These are phyloP conservation scores for Matsumyia berberina DNA, from an alignment of 2,888 invertebrate genomes.

Conservation along the genomic window DNA sequence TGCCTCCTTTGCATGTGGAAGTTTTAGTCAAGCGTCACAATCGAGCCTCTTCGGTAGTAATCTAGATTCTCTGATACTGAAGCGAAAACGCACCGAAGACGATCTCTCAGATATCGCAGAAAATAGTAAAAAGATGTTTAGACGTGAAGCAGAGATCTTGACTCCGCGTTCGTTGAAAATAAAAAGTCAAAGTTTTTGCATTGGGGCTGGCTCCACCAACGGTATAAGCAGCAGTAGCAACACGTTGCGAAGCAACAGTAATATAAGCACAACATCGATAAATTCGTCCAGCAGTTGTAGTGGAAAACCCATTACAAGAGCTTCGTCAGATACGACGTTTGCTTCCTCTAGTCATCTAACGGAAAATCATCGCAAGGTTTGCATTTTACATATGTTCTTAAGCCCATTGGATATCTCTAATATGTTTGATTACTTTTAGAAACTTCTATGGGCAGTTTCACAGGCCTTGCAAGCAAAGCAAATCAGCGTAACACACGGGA, in stretches of 20 bases:
- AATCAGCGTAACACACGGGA: slow-evolving; percentile 87
- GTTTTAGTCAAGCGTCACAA: slow-evolving; percentile 71
- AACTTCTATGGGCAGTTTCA: slow-evolving; percentile 92
- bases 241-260: slow-evolving; percentile 77
- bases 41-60: slow-evolving; percentile 77
- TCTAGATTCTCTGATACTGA: slow-evolving; percentile 77
- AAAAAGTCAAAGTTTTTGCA: slow-evolving; percentile 84
- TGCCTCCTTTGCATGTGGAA: slow-evolving; percentile 27
- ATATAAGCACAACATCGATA: slow-evolving; percentile 21
- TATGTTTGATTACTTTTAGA: slow-evolving; percentile 83
- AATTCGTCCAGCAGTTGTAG: slow-evolving; percentile 12
- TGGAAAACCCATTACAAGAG: slow-evolving; percentile 69
- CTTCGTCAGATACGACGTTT: slow-evolving; percentile 76
- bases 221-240: slow-evolving; percentile 51
- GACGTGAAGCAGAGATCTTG: slow-evolving; percentile 76
- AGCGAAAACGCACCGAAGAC: slow-evolving; percentile 82
- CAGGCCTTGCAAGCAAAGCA: slow-evolving; percentile 90
- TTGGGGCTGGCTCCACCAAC: slow-evolving; percentile 81
- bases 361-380: slow-evolving; percentile 83
- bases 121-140: slow-evolving; percentile 79
- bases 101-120: slow-evolving; percentile 78
- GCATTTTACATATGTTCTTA: not conserved
- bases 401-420: not conserved
- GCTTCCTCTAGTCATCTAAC: slow-evolving; percentile 78
- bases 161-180: slow-evolving; percentile 83